Conservation (phyloP, 92 coral and sea anemone species). For the Epizoanthus rinbou region DNA sequence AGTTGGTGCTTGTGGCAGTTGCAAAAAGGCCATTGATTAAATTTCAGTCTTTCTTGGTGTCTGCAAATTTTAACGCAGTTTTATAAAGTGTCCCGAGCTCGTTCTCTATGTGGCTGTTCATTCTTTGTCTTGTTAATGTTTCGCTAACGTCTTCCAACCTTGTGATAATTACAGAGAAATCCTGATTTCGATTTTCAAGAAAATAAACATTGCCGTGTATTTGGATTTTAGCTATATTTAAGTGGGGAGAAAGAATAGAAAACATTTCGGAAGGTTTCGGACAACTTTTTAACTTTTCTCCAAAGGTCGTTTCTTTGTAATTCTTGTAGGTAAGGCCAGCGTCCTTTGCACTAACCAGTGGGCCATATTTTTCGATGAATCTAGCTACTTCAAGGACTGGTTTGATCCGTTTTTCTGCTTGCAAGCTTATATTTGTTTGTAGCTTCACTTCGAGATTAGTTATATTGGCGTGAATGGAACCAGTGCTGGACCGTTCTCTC, state of each 20-base stretch:
- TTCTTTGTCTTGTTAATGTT: background rate
- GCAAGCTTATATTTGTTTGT: constrained; percentile 1
- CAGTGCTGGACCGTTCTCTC: background rate
- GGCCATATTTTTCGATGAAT: constrained; percentile 30
- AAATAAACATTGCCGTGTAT: constrained; percentile 32
- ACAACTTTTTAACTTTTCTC: constrained; percentile 16
- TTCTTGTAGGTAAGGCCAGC: constrained; percentile 20
- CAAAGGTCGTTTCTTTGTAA: constrained; percentile 31
- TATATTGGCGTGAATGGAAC: constrained; percentile 12
- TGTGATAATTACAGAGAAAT: background rate
- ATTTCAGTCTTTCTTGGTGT: constrained; percentile 59
- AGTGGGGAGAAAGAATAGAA: constrained; percentile 21
- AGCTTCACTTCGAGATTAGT: constrained; percentile 7
- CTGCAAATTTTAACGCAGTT: constrained; percentile 33
- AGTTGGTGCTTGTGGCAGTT: constrained; percentile 45
- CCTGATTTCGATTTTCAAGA: constrained; percentile 20
- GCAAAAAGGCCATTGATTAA: constrained; percentile 48
- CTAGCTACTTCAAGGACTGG: constrained; percentile 16
- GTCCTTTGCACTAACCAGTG: constrained; percentile 24
- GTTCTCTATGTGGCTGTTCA: constrained; percentile 39
- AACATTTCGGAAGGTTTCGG: constrained; percentile 39
- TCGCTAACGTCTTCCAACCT: background rate
- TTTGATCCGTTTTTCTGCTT: background rate
- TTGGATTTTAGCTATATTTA: constrained; percentile 23
- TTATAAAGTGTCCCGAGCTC: constrained; percentile 30